phyloP scores from a whole-genome alignment of 1,140 invertebrate species.

The Eupeodes corollae region DNA sequence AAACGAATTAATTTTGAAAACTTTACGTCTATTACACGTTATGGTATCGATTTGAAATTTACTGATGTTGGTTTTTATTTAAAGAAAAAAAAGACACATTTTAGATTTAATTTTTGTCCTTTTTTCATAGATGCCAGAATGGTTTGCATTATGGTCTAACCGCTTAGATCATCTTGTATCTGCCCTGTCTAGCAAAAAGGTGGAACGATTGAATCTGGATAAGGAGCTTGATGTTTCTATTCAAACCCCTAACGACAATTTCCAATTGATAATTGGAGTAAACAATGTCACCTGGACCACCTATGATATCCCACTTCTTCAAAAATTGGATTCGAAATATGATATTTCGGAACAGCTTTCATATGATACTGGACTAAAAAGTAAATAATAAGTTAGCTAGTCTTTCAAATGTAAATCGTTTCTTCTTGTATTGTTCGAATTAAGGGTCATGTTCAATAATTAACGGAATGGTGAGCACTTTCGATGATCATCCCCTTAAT shows the following conservation, averaged over 20 bases:
- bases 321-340: constrained; percentile 32
- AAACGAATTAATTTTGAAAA: constrained; percentile 34
- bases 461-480: constrained; percentile 30
- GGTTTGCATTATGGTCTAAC: constrained; percentile 33
- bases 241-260: constrained; percentile 28
- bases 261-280: constrained; percentile 26
- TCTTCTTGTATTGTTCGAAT: background rate
- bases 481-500: constrained; percentile 31
- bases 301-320: constrained; percentile 32
- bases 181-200: constrained; percentile 24
- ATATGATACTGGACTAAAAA: constrained; percentile 28
- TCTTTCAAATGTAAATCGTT: background rate
- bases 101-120: background rate
- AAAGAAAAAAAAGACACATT: background rate
- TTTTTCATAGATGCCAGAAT: constrained; percentile 27
- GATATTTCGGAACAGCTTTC: constrained; percentile 30
- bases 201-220: constrained; percentile 28
- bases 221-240: constrained; percentile 27
- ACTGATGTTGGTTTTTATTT: background rate
- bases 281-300: constrained; percentile 31
- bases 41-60: constrained; percentile 31
- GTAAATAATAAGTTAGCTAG: constrained; percentile 6
- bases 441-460: constrained; percentile 30
- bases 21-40: constrained; percentile 32
- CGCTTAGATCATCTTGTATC: constrained; percentile 32